These are phyloP conservation scores for Spheniscus humboldti DNA, from an alignment of 2,797 vertebrate genomes.

Conservation along the genomic window DNA sequence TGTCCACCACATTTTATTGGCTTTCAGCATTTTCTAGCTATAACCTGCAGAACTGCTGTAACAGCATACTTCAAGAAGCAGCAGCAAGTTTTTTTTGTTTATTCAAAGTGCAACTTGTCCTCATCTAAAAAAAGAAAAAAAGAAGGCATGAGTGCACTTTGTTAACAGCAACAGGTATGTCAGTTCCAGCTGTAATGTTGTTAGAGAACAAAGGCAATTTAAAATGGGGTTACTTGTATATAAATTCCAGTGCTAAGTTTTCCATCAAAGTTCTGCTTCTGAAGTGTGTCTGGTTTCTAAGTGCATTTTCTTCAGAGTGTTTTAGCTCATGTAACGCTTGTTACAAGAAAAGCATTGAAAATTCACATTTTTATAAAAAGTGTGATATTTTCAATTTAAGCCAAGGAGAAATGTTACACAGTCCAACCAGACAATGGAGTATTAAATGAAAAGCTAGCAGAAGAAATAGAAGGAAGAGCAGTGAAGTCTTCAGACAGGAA, in stretches of 20 bases:
- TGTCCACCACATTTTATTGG: background rate
- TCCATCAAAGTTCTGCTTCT: background rate
- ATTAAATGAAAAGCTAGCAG: background rate
- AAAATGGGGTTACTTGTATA: background rate
- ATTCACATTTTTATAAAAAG: background rate
- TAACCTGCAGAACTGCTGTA: conserved; percentile 15
- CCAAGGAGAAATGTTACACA: background rate
- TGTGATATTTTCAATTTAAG: conserved; percentile 25
- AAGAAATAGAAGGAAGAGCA: background rate
- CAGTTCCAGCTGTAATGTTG: background rate
- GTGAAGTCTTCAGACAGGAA: background rate
- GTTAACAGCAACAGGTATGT: background rate
- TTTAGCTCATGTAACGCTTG: conserved; percentile 19
- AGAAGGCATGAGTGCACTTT: background rate
- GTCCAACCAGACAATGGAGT: background rate
- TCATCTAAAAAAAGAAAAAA: background rate
- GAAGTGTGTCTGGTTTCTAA: background rate
- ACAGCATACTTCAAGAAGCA: background rate
- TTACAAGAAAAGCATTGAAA: conserved; percentile 16
- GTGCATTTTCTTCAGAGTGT: background rate
- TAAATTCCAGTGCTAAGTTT: background rate
- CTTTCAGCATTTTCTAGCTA: background rate
- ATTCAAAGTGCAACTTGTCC: background rate
- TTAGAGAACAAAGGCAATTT: background rate
- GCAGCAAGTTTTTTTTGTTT: background rate